Evolutionary conservation across 2,797 vertebrate species (phyloP).

Genomic region (Pterois miles): DNA sequence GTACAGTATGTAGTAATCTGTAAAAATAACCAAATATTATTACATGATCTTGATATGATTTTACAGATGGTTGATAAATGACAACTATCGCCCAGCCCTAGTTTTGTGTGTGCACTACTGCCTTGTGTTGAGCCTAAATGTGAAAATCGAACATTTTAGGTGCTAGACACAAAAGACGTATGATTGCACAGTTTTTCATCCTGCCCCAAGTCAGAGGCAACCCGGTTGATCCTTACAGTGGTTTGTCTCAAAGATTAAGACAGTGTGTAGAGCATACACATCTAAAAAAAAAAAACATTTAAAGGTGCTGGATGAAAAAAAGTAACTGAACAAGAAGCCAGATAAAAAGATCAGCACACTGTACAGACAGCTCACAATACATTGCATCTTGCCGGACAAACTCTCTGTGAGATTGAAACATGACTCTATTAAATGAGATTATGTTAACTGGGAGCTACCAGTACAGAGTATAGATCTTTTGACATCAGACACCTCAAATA

Average conservation of each 20-base stretch:
- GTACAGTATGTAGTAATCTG: background rate
- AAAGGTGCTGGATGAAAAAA: background rate
- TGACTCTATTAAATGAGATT: background rate
- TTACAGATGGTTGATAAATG: background rate
- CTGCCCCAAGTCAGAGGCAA: background rate
- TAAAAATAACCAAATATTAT: background rate
- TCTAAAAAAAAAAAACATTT: constrained; percentile 1
- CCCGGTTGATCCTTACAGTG: background rate
- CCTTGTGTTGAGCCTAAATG: background rate
- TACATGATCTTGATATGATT: background rate
- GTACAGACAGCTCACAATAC: constrained; percentile 1
- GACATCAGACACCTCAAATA: background rate
- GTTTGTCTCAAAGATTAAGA: background rate
- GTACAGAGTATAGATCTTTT: background rate
- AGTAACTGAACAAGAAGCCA: background rate
- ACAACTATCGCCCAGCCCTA: background rate
- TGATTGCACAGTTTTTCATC: background rate
- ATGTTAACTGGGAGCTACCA: background rate
- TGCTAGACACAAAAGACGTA: background rate
- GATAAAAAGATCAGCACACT: background rate
- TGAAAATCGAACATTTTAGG: background rate
- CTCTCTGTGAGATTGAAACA: constrained; percentile 17
- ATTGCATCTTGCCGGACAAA: background rate
- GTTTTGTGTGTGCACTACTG: background rate
- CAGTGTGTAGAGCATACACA: background rate